Conservation (phyloP, 2,888 invertebrate genomes). For the Cenopis cana region DNA sequence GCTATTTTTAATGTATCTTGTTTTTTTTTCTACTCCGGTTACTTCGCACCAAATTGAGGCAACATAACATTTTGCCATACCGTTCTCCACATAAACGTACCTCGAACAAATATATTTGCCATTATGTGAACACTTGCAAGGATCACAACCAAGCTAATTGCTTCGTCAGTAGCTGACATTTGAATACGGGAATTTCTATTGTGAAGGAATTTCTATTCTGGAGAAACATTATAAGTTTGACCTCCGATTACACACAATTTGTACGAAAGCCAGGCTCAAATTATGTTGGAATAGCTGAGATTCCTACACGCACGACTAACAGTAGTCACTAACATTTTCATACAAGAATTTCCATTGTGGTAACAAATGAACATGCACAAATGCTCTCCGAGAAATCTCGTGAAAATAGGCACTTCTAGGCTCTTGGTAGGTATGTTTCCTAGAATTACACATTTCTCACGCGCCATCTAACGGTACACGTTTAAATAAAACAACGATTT, state of each 20-base stretch:
- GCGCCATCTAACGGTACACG: conserved; percentile 26
- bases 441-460: conserved; percentile 11
- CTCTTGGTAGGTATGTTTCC: conserved; percentile 5
- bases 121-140: neutral
- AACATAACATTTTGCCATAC: too few relatives aligned
- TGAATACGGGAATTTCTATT: conserved; percentile 1
- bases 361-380: neutral
- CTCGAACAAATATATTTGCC: neutral
- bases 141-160: neutral
- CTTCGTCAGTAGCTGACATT: neutral
- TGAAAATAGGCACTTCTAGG: neutral
- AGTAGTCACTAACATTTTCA: neutral
- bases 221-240: neutral
- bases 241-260: neutral
- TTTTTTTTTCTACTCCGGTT: too few relatives aligned
- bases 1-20: too few relatives aligned
- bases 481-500: conserved; percentile 12
- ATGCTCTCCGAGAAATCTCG: neutral
- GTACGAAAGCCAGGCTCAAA: neutral
- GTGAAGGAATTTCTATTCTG: neutral
- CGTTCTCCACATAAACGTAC: too few relatives aligned
- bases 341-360: neutral
- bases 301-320: neutral
- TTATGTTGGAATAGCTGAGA: neutral
- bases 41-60: too few relatives aligned